Base-by-base conservation (phyloP, 2,888 invertebrate genomes). In the Spilarctia lutea region DNA sequence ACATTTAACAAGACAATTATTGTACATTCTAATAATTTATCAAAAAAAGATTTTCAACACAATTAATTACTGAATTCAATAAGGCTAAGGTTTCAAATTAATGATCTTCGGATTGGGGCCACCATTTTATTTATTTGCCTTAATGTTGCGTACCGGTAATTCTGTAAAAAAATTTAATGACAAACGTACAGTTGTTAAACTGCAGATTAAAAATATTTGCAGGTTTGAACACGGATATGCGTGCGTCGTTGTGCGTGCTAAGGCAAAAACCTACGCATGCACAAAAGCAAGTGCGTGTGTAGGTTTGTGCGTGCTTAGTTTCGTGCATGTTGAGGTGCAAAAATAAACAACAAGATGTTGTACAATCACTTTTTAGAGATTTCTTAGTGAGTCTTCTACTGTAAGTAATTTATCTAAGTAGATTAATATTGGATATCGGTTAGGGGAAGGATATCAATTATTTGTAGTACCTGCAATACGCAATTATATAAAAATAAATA, bases 61-160 rank as follows among this genome's bases (percentile, higher is more conserved):
- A 75, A 85, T 78, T 63, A 85, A 84, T 84, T 83, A 81, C 80
- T 82, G 76, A 80, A 78, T 56, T 66, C 70, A 76, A 82, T 71
- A 80, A 76, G 76, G 48, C 65, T 60, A 30, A 75, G 63, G 30
- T 73, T 63, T 73, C 39, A 48, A 74, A 76, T 72, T 87, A 87
- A 87, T 83, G 84, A 83, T 65, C 80, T 75, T 68, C 72, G 80
- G 75, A 82, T 86, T 81, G 45, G 52, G 82, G 83, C 77, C 81
- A 68, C 65, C 20, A 16, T 76, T 77, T 71, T 65, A 16, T 45
- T 45, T 45, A 45, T 75, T 74, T 71, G 68, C 68, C 68, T 33
- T 24, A 39, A 20, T n/a, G 13, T 30, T 45, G 45, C 52, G 71
- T 83, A 78, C 79, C 76, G 75, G 75, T 77, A 66, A 27, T 27